A percentile compares a stretch with the other conserved stretches of the same genome.
Conservation (phyloP, 2,113 vertebrate species). For the Tachysurus fulvidraco region DNA sequence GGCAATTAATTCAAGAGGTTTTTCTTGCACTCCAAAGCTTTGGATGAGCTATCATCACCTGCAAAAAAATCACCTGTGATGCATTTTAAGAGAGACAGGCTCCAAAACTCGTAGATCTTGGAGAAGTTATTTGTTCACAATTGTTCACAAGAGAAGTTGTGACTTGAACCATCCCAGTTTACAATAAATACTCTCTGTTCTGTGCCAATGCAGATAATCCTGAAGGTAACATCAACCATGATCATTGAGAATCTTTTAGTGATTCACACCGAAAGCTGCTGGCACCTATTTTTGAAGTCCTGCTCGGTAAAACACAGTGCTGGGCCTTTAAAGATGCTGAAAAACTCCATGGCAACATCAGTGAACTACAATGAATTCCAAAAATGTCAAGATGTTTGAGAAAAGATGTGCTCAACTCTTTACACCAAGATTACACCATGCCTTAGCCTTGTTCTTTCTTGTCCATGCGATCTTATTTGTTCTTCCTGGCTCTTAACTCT, state of each 20-base stretch:
- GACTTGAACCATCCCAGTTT: not conserved
- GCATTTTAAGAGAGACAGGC: not conserved
- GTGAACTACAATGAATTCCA: conserved; percentile 2
- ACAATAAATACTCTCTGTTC: not conserved
- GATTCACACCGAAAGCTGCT: not conserved
- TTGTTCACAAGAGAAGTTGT: not conserved
- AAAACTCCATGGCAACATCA: not conserved
- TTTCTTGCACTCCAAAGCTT: not conserved
- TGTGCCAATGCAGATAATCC: not conserved
- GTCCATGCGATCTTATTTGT: not conserved
- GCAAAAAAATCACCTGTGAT: not conserved
- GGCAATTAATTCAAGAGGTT: not conserved
- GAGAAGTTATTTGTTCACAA: not conserved
- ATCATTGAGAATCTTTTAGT: not conserved
- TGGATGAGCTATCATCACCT: not conserved
- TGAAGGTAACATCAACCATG: not conserved
- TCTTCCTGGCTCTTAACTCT: no score
- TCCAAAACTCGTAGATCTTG: not conserved
- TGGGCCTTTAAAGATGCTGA: not conserved
- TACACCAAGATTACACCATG: not conserved
- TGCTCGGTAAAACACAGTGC: not conserved
- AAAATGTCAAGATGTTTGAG: not conserved
- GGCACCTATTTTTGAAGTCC: not conserved
- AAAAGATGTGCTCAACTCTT: not conserved
- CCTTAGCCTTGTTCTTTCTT: not conserved